Conservation (phyloP, 2,888 invertebrate genomes). For the Lamellibrachia satsuma region DNA sequence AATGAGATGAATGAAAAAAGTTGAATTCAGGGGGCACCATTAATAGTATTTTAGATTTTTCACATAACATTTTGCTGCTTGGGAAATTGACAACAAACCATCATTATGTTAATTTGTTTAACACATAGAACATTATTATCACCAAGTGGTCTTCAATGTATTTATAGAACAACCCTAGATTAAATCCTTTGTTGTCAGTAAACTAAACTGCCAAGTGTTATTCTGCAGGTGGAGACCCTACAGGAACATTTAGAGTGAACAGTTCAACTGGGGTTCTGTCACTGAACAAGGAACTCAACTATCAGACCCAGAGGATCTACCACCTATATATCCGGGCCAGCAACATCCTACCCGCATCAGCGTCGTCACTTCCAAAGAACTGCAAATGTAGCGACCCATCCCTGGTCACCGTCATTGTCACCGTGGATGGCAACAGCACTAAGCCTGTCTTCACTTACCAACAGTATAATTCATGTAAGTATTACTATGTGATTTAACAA, state of each 20-base stretch:
- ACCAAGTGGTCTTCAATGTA: too few relatives aligned
- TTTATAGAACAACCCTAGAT: too few relatives aligned
- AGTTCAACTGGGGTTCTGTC: conserved; percentile 26
- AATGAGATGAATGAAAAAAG: too few relatives aligned
- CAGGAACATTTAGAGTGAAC: conserved; percentile 27
- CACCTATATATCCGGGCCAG: conserved; percentile 21
- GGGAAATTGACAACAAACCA: too few relatives aligned
- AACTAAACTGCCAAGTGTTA: neutral
- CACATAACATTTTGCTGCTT: too few relatives aligned
- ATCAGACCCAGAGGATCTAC: conserved; percentile 24
- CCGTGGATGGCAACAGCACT: conserved; percentile 71
- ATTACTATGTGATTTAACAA: too few relatives aligned
- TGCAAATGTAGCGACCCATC: neutral
- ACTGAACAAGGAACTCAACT: conserved; percentile 20
- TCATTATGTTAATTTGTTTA: too few relatives aligned
- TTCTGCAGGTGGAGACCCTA: conserved; percentile 8
- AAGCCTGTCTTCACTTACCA: conserved; percentile 78
- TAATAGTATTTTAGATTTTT: too few relatives aligned
- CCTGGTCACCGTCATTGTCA: conserved; percentile 1
- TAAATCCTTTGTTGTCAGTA: neutral
- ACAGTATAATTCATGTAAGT: conserved; percentile 75
- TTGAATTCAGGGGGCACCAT: too few relatives aligned
- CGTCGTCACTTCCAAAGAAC: neutral
- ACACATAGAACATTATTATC: too few relatives aligned
- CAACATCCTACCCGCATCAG: neutral